Conservation (phyloP, 2,888 invertebrate genomes). For the Agriotes lineatus region DNA sequence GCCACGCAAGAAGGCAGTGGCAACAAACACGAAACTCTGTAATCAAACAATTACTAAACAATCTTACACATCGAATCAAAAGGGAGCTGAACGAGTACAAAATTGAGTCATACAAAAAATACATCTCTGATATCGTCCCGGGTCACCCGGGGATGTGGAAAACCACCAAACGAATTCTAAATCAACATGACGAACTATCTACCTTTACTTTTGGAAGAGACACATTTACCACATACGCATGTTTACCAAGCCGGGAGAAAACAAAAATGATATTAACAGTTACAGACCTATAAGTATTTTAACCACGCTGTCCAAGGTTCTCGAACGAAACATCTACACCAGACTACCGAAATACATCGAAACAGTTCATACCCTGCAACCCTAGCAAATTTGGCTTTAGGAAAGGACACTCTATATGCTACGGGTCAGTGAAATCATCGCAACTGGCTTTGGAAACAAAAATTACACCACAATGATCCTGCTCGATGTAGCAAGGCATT, state of each 20-base stretch:
- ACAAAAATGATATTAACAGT: constrained; percentile 34
- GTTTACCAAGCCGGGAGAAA: constrained; percentile 44
- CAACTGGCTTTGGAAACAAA: constrained; percentile 37
- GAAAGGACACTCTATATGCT: constrained; percentile 40
- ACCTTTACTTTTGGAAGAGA: constrained; percentile 37
- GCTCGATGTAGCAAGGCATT: constrained; percentile 55
- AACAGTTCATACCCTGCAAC: constrained; percentile 10
- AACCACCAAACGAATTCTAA: constrained; percentile 2
- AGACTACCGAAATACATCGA: not conserved
- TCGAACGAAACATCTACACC: constrained; percentile 46
- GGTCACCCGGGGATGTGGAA: not conserved
- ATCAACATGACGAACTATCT: not conserved
- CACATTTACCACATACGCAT: constrained; percentile 40
- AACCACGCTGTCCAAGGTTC: constrained; percentile 42
- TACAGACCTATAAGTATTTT: constrained; percentile 45
- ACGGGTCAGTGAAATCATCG: constrained; percentile 48
- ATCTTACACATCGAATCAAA: not conserved
- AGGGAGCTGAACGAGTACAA: constrained; percentile 5
- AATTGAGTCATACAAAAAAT: constrained; percentile 3
- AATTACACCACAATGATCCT: constrained; percentile 41
- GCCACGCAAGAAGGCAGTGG: constrained; percentile 1
- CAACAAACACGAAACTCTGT: not conserved
- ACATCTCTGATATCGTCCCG: not conserved
- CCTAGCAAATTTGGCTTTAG: constrained; percentile 52
- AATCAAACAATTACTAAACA: not conserved